These are phyloP conservation scores for Latrodectus elegans DNA, from an alignment of 2,888 invertebrate genomes.

Conservation along the genomic window DNA sequence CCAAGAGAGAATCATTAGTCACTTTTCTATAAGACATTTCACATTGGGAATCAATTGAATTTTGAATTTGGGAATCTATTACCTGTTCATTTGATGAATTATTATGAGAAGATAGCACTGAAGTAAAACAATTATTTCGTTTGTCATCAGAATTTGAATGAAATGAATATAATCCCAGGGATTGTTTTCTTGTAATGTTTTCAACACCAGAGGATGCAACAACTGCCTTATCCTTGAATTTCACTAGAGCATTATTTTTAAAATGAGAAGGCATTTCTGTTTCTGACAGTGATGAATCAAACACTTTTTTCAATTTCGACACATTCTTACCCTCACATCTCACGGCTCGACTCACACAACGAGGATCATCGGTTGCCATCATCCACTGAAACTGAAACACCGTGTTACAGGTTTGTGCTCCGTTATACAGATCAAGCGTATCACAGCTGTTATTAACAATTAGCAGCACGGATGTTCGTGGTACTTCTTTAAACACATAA, in stretches of 20 bases:
- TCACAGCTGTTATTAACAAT: slow-evolving; percentile 9
- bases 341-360: slow-evolving; percentile 27
- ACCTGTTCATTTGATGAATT: background rate
- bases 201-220: background rate
- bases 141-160: background rate
- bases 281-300: slow-evolving; percentile 19
- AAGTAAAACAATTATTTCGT: background rate
- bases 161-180: no score
- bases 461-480: slow-evolving; percentile 36
- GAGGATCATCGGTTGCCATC: slow-evolving; percentile 51
- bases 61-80: background rate
- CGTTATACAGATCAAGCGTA: background rate
- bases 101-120: background rate
- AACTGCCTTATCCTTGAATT: background rate
- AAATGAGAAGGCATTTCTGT: background rate
- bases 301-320: slow-evolving; percentile 54
- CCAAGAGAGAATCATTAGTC: slow-evolving; percentile 35
- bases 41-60: background rate
- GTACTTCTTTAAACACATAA: slow-evolving; percentile 37
- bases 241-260: background rate
- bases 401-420: background rate
- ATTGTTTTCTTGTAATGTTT: background rate
- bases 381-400: background rate
- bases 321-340: slow-evolving; percentile 54
- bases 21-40: slow-evolving; percentile 54